Percentiles rank a stretch among this genome's conserved stretches.
These are phyloP conservation scores for Pelecanus crispus DNA, from an alignment of 2,113 vertebrate species.

Conservation along the genomic window DNA sequence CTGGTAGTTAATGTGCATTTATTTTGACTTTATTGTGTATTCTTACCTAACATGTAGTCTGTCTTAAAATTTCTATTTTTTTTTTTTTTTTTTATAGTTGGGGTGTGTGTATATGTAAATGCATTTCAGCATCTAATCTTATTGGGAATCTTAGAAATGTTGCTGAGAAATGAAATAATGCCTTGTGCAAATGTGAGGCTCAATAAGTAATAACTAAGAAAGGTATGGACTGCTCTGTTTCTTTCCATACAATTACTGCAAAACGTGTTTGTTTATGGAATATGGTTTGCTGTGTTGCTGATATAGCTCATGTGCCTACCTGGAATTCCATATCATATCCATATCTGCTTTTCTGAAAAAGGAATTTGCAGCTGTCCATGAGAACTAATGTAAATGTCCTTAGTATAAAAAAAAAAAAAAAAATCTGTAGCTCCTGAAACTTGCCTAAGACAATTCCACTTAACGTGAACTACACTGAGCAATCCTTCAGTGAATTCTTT, in stretches of 20 bases:
- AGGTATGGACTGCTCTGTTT: background rate
- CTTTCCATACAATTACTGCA: background rate
- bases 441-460: background rate
- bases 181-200: background rate
- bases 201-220: background rate
- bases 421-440: background rate
- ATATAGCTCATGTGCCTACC: background rate
- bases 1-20: background rate
- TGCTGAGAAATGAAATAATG: background rate
- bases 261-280: background rate
- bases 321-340: background rate
- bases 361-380: background rate
- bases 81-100: background rate
- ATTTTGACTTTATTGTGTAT: background rate
- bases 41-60: background rate
- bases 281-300: background rate
- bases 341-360: background rate
- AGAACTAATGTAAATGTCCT: background rate
- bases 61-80: background rate
- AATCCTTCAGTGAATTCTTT: background rate
- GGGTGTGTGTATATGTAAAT: background rate
- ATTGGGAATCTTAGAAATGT: background rate
- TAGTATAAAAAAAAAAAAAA: background rate
- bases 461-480: background rate
- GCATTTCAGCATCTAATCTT: background rate